Base-by-base conservation (phyloP, 2,797 vertebrate genomes). In the Apodemus agrarius region DNA sequence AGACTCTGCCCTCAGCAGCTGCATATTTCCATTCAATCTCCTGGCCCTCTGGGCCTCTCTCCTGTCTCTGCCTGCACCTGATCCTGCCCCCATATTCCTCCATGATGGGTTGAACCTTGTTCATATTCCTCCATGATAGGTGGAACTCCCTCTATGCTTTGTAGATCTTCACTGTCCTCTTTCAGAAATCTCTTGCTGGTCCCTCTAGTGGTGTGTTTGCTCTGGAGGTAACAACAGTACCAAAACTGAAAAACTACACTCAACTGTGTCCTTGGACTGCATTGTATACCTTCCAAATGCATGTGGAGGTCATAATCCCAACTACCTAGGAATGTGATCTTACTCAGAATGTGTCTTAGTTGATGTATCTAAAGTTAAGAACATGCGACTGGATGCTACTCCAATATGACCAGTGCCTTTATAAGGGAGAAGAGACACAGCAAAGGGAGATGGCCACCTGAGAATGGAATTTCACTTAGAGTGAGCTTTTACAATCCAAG, bases 371-470 rank as follows among this genome's bases (percentile, higher is more conserved):
- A 22, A 22, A 8, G 31, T 61, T 57, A 82, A n/a, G 12, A 13
- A 79, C 43, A 46, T 40, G 59, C 17, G 22, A 19, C 24, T 46
- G n/a, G 21, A n/a, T 57, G 21, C 0, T 10, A 29, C 75, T 78
- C 11, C 75, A 61, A 5, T 31, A 61, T 22, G n/a, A 82, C 31
- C 21, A 69, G 14, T 21, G 5, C 52, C 16, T 34, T 95, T 31
- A 37, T 17, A 57, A 91, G 46, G 69, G 72, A 81, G 65, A 78
- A 85, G 6, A 59, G 26, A 61, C 31, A 21, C 57, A 19, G 26
- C 5, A 49, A 3, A 49, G 0, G 11, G 26, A 61, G 24, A 63
- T 8, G 34, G 4, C 0, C 14, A 9, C 1, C 1, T 54, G 29
- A 76, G 0, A 1, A 9, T 5, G 5, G 43, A 76, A 16, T 13